Conservation (phyloP, 92 coral and sea anemone genomes). For the Parazoanthus swiftii region DNA sequence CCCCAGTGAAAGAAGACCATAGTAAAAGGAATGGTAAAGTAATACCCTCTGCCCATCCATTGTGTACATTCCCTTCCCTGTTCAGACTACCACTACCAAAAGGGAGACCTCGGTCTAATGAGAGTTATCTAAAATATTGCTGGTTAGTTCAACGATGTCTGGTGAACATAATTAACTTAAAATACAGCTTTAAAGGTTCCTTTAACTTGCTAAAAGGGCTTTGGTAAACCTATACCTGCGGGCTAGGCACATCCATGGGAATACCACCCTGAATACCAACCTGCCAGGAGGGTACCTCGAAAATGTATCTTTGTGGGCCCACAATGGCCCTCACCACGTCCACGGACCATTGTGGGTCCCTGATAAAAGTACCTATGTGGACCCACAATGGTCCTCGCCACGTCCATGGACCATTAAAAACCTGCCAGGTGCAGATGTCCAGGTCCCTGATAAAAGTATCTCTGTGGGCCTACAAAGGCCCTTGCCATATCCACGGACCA, state of each 20-base stretch:
- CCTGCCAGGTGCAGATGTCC: slow-evolving; percentile 56
- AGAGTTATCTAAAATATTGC: neutral
- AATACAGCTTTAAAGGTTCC: no score
- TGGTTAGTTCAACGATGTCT: neutral
- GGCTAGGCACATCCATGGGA: no score
- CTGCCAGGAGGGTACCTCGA: slow-evolving; percentile 69
- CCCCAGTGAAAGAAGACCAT: no score
- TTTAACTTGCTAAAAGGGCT: slow-evolving; percentile 38
- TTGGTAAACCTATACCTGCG: neutral
- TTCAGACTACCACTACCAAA: neutral
- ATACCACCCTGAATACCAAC: slow-evolving; percentile 24
- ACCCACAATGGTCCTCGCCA: slow-evolving; percentile 54
- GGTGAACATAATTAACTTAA: no score
- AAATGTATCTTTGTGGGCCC: slow-evolving; percentile 25
- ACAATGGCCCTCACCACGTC: slow-evolving; percentile 61
- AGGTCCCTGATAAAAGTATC: neutral
- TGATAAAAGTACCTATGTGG: neutral
- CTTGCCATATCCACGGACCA: slow-evolving; percentile 62
- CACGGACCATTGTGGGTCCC: slow-evolving; percentile 61
- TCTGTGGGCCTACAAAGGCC: slow-evolving; percentile 40
- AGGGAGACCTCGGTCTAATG: neutral
- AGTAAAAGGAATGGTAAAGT: no score
- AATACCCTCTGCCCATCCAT: neutral
- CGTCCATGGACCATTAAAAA: slow-evolving; percentile 57
- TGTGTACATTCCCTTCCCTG: neutral